phyloP scores from a whole-genome alignment of 1,140 invertebrate genomes.

The Euwallacea fornicatus region DNA sequence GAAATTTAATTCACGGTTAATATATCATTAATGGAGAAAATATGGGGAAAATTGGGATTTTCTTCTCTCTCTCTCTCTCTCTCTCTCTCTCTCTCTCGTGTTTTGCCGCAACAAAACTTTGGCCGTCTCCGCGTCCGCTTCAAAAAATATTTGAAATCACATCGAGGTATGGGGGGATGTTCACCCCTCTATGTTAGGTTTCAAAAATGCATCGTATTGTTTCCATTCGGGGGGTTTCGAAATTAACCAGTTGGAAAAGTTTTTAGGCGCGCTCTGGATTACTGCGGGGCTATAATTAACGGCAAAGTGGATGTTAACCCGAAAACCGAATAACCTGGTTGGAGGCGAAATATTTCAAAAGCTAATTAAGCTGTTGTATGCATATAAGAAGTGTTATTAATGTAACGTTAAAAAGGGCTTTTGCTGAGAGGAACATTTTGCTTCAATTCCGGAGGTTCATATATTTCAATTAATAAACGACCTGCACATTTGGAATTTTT shows the following conservation, averaged over 20 bases:
- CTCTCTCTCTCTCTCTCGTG: neutral
- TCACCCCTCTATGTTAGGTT: neutral
- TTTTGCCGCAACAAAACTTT: too few relatives aligned
- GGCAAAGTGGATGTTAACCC: neutral
- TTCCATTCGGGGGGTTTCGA: neutral
- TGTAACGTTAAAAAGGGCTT: too few relatives aligned
- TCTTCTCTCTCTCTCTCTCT: neutral
- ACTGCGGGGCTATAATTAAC: neutral
- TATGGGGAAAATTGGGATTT: neutral
- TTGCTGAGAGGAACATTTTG: too few relatives aligned
- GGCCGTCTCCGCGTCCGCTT: too few relatives aligned
- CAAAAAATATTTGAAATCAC: too few relatives aligned
- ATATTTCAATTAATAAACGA: too few relatives aligned
- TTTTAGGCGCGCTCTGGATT: neutral
- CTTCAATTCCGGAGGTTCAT: too few relatives aligned
- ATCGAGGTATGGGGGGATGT: neutral
- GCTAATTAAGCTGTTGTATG: neutral
- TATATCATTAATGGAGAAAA: conserved; percentile 22
- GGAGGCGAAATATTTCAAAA: neutral
- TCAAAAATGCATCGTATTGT: conserved; percentile 4
- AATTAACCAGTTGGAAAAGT: neutral
- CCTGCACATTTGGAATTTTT: too few relatives aligned
- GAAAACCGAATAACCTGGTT: neutral
- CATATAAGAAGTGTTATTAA: neutral
- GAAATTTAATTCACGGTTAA: conserved; percentile 27